phyloP scores from a whole-genome alignment of 2,797 vertebrate species.

The Phrynocephalus forsythii region DNA sequence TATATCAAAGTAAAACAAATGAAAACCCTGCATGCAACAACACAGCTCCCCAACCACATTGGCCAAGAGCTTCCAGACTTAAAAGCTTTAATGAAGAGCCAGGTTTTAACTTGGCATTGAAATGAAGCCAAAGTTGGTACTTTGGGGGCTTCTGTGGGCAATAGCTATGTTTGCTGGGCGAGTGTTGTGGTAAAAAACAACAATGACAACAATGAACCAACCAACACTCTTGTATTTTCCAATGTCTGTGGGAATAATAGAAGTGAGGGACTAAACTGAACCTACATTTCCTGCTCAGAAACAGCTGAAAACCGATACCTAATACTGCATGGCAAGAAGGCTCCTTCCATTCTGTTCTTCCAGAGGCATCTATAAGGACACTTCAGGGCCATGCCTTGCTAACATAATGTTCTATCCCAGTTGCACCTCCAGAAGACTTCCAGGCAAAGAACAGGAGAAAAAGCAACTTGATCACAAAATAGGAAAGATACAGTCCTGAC shows the following conservation, averaged over 20 bases:
- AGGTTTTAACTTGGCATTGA: too few relatives aligned
- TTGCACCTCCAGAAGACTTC: conserved; percentile 19
- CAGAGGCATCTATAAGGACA: fast-evolving
- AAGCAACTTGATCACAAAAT: neutral
- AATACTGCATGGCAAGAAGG: conserved; percentile 4
- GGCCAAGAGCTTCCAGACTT: too few relatives aligned
- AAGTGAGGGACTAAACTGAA: conserved; percentile 1
- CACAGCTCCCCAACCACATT: too few relatives aligned
- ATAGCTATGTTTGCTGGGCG: too few relatives aligned
- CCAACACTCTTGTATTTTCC: too few relatives aligned
- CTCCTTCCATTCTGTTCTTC: neutral
- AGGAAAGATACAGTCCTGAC: neutral
- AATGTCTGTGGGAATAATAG: too few relatives aligned
- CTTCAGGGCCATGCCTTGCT: neutral
- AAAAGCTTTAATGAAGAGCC: too few relatives aligned
- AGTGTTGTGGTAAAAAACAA: too few relatives aligned
- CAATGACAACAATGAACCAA: too few relatives aligned
- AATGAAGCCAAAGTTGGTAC: neutral
- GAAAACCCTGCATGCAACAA: too few relatives aligned
- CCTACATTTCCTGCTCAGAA: neutral
- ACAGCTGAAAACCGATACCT: neutral
- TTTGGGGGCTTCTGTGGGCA: neutral
- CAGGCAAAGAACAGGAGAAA: conserved; percentile 19
- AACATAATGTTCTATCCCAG: neutral
- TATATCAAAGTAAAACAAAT: neutral